Evolutionary conservation across 2,888 invertebrate genomes (phyloP).

Genomic region (Ellobium chinense): DNA sequence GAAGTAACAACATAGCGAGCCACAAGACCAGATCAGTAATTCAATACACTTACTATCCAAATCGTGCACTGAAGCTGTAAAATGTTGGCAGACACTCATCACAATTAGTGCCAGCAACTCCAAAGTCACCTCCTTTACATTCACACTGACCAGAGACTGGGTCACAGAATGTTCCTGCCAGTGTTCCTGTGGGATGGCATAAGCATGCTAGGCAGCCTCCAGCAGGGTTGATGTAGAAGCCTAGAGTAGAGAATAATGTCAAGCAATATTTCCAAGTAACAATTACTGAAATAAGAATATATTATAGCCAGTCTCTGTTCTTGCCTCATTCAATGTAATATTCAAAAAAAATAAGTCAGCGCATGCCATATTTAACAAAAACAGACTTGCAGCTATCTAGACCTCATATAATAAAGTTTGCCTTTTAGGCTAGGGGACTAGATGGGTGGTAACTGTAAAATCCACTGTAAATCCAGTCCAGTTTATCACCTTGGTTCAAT

Average conservation of each 20-base stretch:
- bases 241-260: slow-evolving; percentile 27
- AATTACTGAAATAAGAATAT: no score
- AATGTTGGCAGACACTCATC: slow-evolving; percentile 66
- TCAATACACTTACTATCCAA: slow-evolving; percentile 58
- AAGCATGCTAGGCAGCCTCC: slow-evolving; percentile 73
- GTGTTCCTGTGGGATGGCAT: slow-evolving; percentile 65
- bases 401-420: no score
- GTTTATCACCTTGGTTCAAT: no score
- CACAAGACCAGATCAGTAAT: neutral
- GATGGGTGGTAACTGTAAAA: no score
- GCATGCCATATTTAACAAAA: no score
- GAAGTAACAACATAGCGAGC: neutral
- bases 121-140: slow-evolving; percentile 65
- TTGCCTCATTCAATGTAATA: no score
- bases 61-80: slow-evolving; percentile 57
- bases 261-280: no score
- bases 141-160: slow-evolving; percentile 74
- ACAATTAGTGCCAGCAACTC: slow-evolving; percentile 72
- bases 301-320: no score
- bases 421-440: no score
- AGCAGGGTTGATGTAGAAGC: slow-evolving; percentile 50
- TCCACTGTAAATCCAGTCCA: no score
- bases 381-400: no score
- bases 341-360: no score
- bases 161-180: slow-evolving; percentile 68